phyloP scores from a whole-genome alignment of 2,888 invertebrate genomes.

The Coronaproctus castanopsis region DNA sequence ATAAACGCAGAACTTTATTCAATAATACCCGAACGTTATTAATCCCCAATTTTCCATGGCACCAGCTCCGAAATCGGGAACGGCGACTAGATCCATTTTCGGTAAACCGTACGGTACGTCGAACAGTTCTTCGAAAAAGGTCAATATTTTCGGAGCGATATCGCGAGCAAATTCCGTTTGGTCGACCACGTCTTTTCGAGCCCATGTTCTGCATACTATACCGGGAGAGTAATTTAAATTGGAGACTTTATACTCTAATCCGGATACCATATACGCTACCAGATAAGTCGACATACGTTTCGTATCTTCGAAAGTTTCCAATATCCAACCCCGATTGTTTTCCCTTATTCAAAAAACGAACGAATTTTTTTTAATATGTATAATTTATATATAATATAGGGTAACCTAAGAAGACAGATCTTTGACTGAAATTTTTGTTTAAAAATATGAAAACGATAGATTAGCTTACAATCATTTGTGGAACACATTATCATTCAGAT shows the following conservation, averaged over 20 bases:
- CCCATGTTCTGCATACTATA: slow-evolving; percentile 48
- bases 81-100: slow-evolving; percentile 73
- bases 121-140: slow-evolving; percentile 39
- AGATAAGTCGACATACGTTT: slow-evolving; percentile 85
- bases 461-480: too few relatives aligned
- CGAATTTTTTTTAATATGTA: too few relatives aligned
- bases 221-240: slow-evolving; percentile 15
- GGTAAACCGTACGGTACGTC: slow-evolving; percentile 43
- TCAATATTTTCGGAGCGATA: slow-evolving; percentile 45
- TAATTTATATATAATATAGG: too few relatives aligned
- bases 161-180: slow-evolving; percentile 54
- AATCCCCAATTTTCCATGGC: slow-evolving; percentile 74
- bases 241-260: slow-evolving; percentile 33
- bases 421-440: too few relatives aligned
- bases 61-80: slow-evolving; percentile 70
- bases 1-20: too few relatives aligned
- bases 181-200: slow-evolving; percentile 46
- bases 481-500: too few relatives aligned
- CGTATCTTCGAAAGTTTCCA: slow-evolving; percentile 50
- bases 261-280: slow-evolving; percentile 61
- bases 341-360: not conserved
- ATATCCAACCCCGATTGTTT: slow-evolving; percentile 34
- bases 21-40: slow-evolving; percentile 55
- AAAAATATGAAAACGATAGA: too few relatives aligned
- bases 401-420: too few relatives aligned